Conservation (phyloP, 2,888 invertebrate species). For the Sphecodes monilicornis region DNA sequence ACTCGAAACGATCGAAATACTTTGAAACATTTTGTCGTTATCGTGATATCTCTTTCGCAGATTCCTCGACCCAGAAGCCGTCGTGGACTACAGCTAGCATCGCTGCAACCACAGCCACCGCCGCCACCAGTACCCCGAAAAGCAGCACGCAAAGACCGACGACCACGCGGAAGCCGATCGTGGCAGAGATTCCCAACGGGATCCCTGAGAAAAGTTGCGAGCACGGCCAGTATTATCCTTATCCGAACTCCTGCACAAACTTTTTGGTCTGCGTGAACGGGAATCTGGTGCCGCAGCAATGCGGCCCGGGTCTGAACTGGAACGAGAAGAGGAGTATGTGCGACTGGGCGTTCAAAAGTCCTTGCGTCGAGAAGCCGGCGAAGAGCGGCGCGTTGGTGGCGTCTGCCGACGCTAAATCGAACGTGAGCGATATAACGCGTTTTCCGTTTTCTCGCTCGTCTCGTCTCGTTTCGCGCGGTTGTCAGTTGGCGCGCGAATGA, state of each 20-base stretch:
- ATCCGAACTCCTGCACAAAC: conserved; percentile 89
- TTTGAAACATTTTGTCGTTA: neutral
- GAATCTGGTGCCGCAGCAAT: conserved; percentile 88
- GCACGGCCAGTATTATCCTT: conserved; percentile 91
- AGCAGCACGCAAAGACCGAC: conserved; percentile 55
- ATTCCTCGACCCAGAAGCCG: conserved; percentile 49
- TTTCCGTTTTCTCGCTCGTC: neutral
- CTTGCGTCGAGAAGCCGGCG: conserved; percentile 72
- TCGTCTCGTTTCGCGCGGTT: neutral
- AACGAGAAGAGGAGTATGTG: conserved; percentile 89
- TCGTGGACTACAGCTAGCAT: conserved; percentile 21
- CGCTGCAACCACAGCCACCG: neutral
- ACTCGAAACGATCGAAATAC: neutral
- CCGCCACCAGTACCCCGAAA: conserved; percentile 36
- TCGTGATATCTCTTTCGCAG: neutral
- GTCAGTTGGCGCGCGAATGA: too few relatives aligned
- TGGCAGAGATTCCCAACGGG: conserved; percentile 47
- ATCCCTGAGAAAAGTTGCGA: conserved; percentile 84
- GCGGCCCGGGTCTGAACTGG: conserved; percentile 92
- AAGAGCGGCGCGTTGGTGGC: conserved; percentile 53
- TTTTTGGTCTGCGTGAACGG: conserved; percentile 93
- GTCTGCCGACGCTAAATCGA: conserved; percentile 32
- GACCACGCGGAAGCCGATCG: conserved; percentile 60
- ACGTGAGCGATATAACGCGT: conserved; percentile 45
- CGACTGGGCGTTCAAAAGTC: conserved; percentile 89